Evolutionary conservation across 2,888 invertebrate species (phyloP), one percentile per base, ranked within the genome.

Genomic region (Cerastis leucographa): DNA sequence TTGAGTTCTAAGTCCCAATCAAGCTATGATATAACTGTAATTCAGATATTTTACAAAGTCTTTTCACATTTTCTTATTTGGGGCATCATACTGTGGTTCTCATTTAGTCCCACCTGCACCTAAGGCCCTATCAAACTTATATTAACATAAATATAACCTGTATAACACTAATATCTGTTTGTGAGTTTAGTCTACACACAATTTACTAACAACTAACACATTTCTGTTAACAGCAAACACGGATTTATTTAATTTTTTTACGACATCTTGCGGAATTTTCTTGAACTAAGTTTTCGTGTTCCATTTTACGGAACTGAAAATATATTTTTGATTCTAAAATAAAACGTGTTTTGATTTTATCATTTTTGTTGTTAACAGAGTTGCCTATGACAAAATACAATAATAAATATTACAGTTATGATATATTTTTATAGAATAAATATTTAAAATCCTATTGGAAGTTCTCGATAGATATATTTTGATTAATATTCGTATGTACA

Each of bases 381-480:
- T 68, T 62, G 62, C 65, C 68, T 74, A 66, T 71, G 62, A 75
- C 71, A 77, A 85, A 76, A 81, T 76, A 81, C 68, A 65, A 11
- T 66, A 69, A 69, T 68, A 74, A 73, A 83, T 81, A 76, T 81
- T 81, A 80, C 71, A 78, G 1, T 78, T 76, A 77, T 75, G 81
- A 86, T 88, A 85, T 86, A 88, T 78, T 80, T 78, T 78, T 56
- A 64, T 66, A 76, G 74, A 67, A 56, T 86, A 78, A 81, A 87
- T 68, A 62, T 86, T 82, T 81, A 88, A 84, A 86, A 79, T 86
- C 66, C 88, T 88, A 87, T 88, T 87, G 87, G 87, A 87, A 87
- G 87, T 86, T 84, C 75, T 77, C 44, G 79, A 87, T 78, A 81
- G 72, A 84, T 84, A 80, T 80, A 76, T 62, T 83, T 80, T 81